These are phyloP conservation scores for Eupithecia pulchellata DNA, from an alignment of 2,888 invertebrate species.

Conservation along the genomic window DNA sequence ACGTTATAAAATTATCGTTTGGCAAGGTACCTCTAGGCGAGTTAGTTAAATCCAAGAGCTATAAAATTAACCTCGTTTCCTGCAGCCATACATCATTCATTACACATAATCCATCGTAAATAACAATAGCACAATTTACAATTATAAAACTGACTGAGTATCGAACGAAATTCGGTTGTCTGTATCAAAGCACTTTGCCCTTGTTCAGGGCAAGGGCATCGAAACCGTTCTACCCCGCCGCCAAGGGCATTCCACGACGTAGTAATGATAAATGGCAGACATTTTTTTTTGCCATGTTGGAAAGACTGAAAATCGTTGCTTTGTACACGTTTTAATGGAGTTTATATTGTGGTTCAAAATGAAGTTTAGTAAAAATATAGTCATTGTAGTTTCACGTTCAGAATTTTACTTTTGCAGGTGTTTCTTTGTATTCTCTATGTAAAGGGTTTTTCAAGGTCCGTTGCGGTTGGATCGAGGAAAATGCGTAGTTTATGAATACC, in stretches of 20 bases:
- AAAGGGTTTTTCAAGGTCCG: neutral
- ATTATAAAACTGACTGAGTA: slow-evolving; percentile 16
- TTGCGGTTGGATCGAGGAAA: neutral
- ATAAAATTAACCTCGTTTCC: neutral
- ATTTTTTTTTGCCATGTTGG: slow-evolving; percentile 19
- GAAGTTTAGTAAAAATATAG: neutral
- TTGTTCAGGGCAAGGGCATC: slow-evolving; percentile 29
- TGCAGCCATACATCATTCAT: neutral
- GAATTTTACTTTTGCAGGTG: neutral
- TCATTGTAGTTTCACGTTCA: neutral
- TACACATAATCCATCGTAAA: neutral
- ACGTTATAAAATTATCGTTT: neutral
- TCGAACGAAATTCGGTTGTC: slow-evolving; percentile 22
- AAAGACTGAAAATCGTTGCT: slow-evolving; percentile 1
- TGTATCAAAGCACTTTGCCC: slow-evolving; percentile 34
- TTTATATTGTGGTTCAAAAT: neutral
- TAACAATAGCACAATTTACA: neutral
- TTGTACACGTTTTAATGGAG: neutral
- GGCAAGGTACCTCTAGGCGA: neutral
- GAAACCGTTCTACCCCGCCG: slow-evolving; percentile 28
- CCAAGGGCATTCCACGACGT: slow-evolving; percentile 25
- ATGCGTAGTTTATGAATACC: neutral
- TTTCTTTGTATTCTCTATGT: neutral
- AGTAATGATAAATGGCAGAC: slow-evolving; percentile 29
- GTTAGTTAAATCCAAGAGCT: neutral